These are phyloP conservation scores for Netelia melanura DNA, from an alignment of 2,888 invertebrate genomes.

Conservation along the genomic window DNA sequence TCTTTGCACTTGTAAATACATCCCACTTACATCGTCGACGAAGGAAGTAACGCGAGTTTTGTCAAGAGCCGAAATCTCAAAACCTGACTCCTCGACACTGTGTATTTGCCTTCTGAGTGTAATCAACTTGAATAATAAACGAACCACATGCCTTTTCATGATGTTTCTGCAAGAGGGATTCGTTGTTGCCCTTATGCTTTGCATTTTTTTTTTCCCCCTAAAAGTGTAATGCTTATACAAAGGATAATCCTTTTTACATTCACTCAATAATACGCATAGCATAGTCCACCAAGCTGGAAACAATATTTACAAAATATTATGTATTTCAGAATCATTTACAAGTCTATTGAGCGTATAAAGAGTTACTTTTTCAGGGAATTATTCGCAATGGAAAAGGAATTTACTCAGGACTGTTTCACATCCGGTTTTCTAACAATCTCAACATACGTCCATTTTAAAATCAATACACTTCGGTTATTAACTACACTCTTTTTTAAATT, in stretches of 20 bases:
- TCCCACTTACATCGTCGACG: slow-evolving; percentile 38
- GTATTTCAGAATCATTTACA: slow-evolving; percentile 20
- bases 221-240: too few species aligned
- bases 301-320: slow-evolving; percentile 32
- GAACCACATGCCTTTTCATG: slow-evolving; percentile 58
- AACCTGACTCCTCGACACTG: slow-evolving; percentile 36
- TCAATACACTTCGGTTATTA: too few species aligned
- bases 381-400: too few species aligned
- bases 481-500: too few species aligned
- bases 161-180: background rate
- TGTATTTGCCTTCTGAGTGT: slow-evolving; percentile 61
- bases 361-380: too few species aligned
- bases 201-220: background rate
- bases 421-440: too few species aligned
- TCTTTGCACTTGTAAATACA: slow-evolving; percentile 65
- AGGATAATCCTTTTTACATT: background rate
- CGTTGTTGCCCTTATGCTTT: background rate
- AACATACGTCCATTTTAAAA: too few species aligned
- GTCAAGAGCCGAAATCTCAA: background rate
- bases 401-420: too few species aligned
- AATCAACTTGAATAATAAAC: slow-evolving; percentile 60
- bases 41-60: slow-evolving; percentile 23
- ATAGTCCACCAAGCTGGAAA: background rate
- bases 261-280: too few species aligned
- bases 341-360: too few species aligned